Percentiles rank a stretch among this genome's conserved stretches.
phyloP scores from a whole-genome alignment of 1,140 invertebrate genomes.

The Drosophila baimaii region DNA sequence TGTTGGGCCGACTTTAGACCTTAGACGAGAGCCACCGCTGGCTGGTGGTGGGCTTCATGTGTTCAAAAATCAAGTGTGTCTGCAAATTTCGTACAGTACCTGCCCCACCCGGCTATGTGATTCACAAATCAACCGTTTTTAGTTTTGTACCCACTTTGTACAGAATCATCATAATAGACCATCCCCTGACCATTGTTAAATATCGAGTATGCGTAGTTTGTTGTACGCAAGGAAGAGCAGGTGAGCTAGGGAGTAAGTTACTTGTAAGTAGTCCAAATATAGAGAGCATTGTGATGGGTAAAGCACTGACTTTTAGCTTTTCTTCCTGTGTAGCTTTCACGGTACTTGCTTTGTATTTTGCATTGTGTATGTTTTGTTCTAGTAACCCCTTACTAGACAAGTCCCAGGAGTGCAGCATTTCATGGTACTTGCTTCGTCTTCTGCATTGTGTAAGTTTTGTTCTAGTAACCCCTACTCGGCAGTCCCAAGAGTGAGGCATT shows the following conservation, averaged over 20 bases:
- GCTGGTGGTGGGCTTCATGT: slow-evolving; percentile 16
- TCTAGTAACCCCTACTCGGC: no score
- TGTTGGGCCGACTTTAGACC: slow-evolving; percentile 7
- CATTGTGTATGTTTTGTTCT: no score
- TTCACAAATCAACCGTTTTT: slow-evolving; percentile 33
- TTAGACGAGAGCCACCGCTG: slow-evolving; percentile 22
- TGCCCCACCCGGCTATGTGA: not conserved
- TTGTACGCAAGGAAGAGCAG: not conserved
- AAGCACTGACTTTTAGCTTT: not conserved
- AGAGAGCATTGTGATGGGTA: not conserved
- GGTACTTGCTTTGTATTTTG: no score
- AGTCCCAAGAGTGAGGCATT: no score
- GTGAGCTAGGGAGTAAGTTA: not conserved
- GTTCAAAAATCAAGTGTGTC: slow-evolving; percentile 2
- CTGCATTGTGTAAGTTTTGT: no score
- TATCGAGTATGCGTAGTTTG: not conserved
- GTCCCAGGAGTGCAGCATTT: no score
- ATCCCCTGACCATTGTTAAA: slow-evolving; percentile 19
- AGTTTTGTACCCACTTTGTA: slow-evolving; percentile 28
- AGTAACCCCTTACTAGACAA: no score
- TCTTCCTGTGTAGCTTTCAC: no score
- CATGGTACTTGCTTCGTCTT: no score
- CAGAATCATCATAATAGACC: slow-evolving; percentile 13
- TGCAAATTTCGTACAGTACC: slow-evolving; percentile 1
- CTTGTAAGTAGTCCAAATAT: not conserved